Conservation (phyloP, 2,113 vertebrate genomes). For the Paradoxurus hermaphroditus region DNA sequence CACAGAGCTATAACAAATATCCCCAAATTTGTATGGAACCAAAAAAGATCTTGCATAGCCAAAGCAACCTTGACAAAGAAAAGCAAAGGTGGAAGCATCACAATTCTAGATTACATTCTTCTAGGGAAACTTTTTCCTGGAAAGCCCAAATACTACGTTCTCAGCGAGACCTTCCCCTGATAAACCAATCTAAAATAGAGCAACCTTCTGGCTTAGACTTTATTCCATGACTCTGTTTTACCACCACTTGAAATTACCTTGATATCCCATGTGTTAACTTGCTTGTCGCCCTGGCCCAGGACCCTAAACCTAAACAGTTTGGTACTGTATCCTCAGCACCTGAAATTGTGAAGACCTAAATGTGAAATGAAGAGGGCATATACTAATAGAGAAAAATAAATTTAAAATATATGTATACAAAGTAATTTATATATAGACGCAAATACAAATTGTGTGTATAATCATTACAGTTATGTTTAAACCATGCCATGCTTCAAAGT, state of each 20-base stretch:
- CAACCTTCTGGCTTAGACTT: background rate
- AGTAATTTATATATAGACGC: background rate
- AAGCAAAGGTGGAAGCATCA: background rate
- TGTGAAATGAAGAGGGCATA: background rate
- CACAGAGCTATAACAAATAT: background rate
- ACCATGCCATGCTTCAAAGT: background rate
- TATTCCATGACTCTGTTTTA: background rate
- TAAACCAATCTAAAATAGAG: background rate
- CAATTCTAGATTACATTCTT: background rate
- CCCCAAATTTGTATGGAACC: background rate
- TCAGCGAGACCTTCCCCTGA: background rate
- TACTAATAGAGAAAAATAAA: background rate
- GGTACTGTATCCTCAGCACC: background rate
- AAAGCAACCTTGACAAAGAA: background rate
- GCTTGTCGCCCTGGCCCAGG: background rate
- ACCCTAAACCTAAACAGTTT: background rate
- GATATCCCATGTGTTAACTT: background rate
- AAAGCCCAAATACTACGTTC: background rate
- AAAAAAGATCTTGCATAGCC: background rate
- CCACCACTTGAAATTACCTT: background rate
- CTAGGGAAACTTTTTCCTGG: background rate
- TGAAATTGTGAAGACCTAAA: background rate
- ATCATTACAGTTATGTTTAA: background rate
- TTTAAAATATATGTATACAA: background rate
- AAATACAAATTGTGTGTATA: background rate